Base-by-base conservation (phyloP, 2,888 invertebrate species). In the Eilema sororculum region DNA sequence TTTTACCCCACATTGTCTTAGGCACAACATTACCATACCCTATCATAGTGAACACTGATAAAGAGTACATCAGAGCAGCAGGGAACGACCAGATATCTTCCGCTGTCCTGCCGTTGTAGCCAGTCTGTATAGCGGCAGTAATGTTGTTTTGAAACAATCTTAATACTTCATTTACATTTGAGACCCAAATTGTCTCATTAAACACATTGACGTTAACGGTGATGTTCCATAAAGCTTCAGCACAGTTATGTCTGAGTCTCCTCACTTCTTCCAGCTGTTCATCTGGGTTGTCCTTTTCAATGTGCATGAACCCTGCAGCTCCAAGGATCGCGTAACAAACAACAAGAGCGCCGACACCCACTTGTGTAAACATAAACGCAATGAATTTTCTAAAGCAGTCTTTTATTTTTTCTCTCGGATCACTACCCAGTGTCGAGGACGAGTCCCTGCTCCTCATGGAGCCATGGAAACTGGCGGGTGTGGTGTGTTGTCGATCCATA, bases 361-460 rank as follows among this genome's bases (percentile, higher is more conserved):
- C 97, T 96, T 98, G 98, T 10, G 98, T 98, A 93, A 98, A 98
- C 98, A 98, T 98, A 87, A 98, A 98, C 10, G 98, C 98, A 70
- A 98, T 97, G 81, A 98, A 96, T 90, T 98, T 98, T 60, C 98
- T 96, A 84, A 97, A 97, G 88, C 98, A 98, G 86, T 98, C 97
- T 90, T 98, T 98, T 70, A 98, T 96, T 86, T 97, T 97, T 86
- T 97, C 97, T 46, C 97, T 94, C 0, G 97, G 96, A 82, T 97
- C 97, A 85, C 96, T 96, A 72, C 96, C 96, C 60, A 96, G 96
- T 25, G 96, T 96, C 0, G 97, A 96, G 2, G 97, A 96, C 0
- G 97, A 97, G 37, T 97, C 97, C 57, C 95, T 95, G 81, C 97
- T 97, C 74, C 96, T 93, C 86, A 96, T 91, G 22, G 97, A 97